Evolutionary conservation across 2,888 invertebrate genomes (phyloP).

Genomic region (Pristionchus exspectatus): DNA sequence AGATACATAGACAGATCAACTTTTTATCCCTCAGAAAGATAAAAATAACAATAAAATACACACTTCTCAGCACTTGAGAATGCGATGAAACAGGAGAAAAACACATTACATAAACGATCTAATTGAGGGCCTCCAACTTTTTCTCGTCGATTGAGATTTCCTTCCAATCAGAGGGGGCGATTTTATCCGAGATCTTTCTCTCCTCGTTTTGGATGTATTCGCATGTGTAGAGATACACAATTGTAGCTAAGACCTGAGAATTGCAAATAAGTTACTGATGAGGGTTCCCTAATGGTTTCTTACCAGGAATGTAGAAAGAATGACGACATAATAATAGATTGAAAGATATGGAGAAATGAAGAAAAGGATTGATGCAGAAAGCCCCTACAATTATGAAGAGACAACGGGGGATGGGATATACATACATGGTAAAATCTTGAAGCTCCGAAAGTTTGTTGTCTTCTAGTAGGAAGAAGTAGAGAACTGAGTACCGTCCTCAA

Average conservation of each 20-base stretch:
- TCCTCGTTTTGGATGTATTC: conserved; percentile 15
- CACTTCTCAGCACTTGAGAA: conserved; percentile 39
- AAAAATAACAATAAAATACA: background rate
- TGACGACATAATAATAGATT: background rate
- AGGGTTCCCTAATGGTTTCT: background rate
- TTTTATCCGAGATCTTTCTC: conserved; percentile 26
- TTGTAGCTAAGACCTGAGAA: conserved; percentile 21
- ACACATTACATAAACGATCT: background rate
- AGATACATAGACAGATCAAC: background rate
- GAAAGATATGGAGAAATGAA: conserved; percentile 29
- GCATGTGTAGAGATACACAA: conserved; percentile 5
- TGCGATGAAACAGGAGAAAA: background rate
- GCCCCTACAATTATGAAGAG: background rate
- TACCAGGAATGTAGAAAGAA: conserved; percentile 16
- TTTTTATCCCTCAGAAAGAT: background rate
- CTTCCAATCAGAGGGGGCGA: background rate
- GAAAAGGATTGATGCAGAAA: conserved; percentile 29
- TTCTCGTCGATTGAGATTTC: background rate
- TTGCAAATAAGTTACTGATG: background rate
- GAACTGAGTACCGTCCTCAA: conserved; percentile 41
- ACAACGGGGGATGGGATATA: background rate
- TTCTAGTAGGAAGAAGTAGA: conserved; percentile 2
- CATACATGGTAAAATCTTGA: conserved; percentile 45
- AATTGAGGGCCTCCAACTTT: background rate
- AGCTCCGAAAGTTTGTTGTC: conserved; percentile 18